Conservation (phyloP, 64 coral and sea anemone genomes). For the Pocillopora damicornis region DNA sequence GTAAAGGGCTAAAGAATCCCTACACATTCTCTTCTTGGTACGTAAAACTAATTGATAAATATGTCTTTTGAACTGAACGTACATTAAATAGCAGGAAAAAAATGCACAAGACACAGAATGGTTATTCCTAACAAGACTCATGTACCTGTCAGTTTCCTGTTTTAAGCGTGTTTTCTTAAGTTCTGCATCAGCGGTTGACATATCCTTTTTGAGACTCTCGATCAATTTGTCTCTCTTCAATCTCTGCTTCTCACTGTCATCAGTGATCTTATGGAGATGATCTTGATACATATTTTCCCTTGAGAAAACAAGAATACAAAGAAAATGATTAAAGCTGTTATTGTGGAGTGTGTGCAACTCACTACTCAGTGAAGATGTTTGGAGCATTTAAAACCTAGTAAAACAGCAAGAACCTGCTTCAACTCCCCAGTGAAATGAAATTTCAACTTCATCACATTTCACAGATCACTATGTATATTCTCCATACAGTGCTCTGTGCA, state of each 20-base stretch:
- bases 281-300: conserved; percentile 46
- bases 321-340: neutral
- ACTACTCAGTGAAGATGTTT: neutral
- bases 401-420: too few relatives aligned
- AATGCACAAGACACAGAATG: too few relatives aligned
- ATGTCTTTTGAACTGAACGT: too few relatives aligned
- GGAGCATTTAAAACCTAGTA: too few relatives aligned
- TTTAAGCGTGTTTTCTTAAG: neutral
- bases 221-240: neutral
- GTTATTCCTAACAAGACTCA: neutral
- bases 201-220: neutral
- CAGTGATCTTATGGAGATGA: conserved; percentile 16
- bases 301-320: neutral
- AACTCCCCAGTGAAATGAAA: too few relatives aligned
- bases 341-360: neutral
- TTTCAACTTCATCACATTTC: too few relatives aligned
- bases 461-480: too few relatives aligned
- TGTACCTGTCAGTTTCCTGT: neutral
- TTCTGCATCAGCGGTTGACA: neutral
- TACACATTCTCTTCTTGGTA: too few relatives aligned
- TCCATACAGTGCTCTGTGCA: too few relatives aligned
- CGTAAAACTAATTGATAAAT: too few relatives aligned
- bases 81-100: too few relatives aligned
- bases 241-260: conserved; percentile 15
- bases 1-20: too few relatives aligned